Evolutionary conservation across 2,888 invertebrate genomes (phyloP), one percentile per base, ranked within the genome.

Genomic region (Drosophila conformis): DNA sequence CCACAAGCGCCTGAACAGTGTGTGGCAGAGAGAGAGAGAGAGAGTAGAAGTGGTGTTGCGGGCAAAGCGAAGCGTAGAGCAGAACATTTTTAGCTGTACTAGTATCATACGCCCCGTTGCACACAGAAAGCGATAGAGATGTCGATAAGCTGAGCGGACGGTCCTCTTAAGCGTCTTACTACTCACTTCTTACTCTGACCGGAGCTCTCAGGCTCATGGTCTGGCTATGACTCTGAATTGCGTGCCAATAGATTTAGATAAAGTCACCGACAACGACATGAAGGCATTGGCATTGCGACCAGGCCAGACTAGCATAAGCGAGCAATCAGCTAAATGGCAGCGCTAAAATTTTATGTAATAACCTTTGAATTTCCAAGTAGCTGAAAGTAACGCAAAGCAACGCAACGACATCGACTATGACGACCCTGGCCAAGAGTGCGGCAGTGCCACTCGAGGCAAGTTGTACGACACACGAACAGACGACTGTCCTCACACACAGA

Each of bases 291-390:
- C 35, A 54, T 11, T 33, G 33, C 33, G 58, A 29, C 40, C 73
- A 52, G 66, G 60, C 66, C 38, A 66, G 61, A 76, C 60, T 78
- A 8, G 25, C 46, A 46, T 46, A 78, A 89, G 80, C 76, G 81
- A 78, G 74, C 87, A 87, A 90, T 87, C 87, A 87, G 76, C 89
- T 77, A 83, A 90, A 90, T 90, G 90, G 83, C 87, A 82, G 69
- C 71, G 87, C 90, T 90, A 73, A 90, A 90, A 86, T 90, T 90
- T 90, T 86, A 87, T 87, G 86, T 88, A 90, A 87, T 87, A 87
- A 80, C 90, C 86, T 88, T 86, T 88, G 90, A 90, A 87, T 87
- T 82, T 83, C 66, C 78, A 87, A 87, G 89, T 85, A 79, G 81
- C 78, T 76, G 58, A 75, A 46, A 25, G 46, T 25, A 25, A 8